Evolutionary conservation across 1,140 invertebrate species (phyloP).

Genomic region (Drosophila kurseongensis): DNA sequence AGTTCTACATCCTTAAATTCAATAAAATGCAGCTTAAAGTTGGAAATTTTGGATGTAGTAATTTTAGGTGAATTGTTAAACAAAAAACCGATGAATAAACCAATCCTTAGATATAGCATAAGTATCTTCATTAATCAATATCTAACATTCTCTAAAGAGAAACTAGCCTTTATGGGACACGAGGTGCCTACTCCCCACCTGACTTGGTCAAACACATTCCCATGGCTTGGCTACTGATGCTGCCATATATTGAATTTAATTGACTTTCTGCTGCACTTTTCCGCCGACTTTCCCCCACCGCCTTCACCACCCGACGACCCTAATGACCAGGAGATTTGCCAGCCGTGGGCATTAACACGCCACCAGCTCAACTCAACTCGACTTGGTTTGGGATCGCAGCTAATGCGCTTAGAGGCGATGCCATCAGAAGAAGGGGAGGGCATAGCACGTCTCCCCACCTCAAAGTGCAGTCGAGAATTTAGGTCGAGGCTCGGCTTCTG

Average conservation of each 20-base stretch:
- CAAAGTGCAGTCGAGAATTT: constrained; percentile 32
- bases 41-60: background rate
- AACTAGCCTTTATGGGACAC: background rate
- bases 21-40: background rate
- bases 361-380: constrained; percentile 19
- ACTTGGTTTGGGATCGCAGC: constrained; percentile 36
- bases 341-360: constrained; percentile 55
- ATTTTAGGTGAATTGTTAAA: background rate
- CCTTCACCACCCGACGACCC: constrained; percentile 17
- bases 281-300: constrained; percentile 6
- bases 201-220: constrained; percentile 24
- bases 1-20: background rate
- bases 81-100: background rate
- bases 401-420: constrained; percentile 69
- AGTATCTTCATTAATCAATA: background rate
- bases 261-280: constrained; percentile 55
- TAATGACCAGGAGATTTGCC: constrained; percentile 70
- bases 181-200: constrained; percentile 20
- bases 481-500: constrained; percentile 37
- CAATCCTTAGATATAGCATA: background rate
- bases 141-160: background rate
- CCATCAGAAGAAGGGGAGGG: constrained; percentile 12
- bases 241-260: constrained; percentile 48
- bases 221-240: constrained; percentile 4
- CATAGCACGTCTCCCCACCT: background rate